Conservation (phyloP, 1,140 invertebrate species). For the Cherax destructor region DNA sequence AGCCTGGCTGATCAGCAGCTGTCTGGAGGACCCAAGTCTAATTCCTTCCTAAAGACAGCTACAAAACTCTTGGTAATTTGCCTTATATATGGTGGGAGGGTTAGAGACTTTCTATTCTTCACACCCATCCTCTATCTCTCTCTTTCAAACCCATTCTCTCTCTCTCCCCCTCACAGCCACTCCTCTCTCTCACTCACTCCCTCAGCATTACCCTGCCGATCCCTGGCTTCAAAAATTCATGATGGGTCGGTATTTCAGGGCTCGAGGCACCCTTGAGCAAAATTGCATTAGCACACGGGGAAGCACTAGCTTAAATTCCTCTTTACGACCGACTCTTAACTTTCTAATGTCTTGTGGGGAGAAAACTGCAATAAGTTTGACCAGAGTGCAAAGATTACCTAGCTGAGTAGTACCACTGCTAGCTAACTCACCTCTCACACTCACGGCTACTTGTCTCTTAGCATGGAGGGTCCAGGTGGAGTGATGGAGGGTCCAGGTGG, state of each 20-base stretch:
- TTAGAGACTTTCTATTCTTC: too few relatives aligned
- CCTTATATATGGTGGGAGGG: too few relatives aligned
- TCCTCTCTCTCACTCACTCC: too few relatives aligned
- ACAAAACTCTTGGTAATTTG: too few relatives aligned
- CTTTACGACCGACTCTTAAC: slow-evolving; percentile 25
- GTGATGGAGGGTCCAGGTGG: not conserved
- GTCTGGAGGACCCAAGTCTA: too few relatives aligned
- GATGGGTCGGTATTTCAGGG: slow-evolving; percentile 22
- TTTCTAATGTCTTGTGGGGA: slow-evolving; percentile 24
- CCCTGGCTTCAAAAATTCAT: slow-evolving; percentile 45
- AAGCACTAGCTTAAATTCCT: slow-evolving; percentile 52
- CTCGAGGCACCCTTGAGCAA: slow-evolving; percentile 18
- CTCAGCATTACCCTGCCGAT: not conserved
- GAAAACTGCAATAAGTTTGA: slow-evolving; percentile 14
- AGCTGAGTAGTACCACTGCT: not conserved
- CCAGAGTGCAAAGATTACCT: not conserved
- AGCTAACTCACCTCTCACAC: slow-evolving; percentile 17
- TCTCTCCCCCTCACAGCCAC: too few relatives aligned
- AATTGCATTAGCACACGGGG: slow-evolving; percentile 48
- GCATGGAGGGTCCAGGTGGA: not conserved
- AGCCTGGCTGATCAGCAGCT: too few relatives aligned
- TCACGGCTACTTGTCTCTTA: not conserved
- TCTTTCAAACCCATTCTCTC: too few relatives aligned
- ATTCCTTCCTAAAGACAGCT: too few relatives aligned
- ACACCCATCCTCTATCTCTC: too few relatives aligned